A percentile compares a stretch with the other conserved stretches of the same genome.
Evolutionary conservation across 2,113 vertebrate genomes (phyloP).

Genomic region (Varanus salvator): DNA sequence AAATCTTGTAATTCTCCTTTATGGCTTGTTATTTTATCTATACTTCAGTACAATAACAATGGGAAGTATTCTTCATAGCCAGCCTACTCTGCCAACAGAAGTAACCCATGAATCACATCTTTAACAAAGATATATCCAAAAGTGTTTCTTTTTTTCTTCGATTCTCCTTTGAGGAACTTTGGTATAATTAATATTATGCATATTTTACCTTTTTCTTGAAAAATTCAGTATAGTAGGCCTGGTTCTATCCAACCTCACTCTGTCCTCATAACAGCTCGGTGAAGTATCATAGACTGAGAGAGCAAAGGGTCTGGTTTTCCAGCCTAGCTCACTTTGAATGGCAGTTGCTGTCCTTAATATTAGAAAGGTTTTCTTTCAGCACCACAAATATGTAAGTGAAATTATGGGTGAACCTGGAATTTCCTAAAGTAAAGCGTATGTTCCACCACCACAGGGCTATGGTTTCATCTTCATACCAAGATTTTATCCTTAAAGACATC

Average conservation of each 20-base stretch:
- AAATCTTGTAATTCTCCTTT: background rate
- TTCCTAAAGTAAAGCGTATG: too few relatives aligned
- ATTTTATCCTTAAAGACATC: too few relatives aligned
- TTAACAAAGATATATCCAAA: background rate
- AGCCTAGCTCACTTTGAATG: background rate
- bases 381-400: too few relatives aligned
- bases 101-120: background rate
- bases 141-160: background rate
- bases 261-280: too few relatives aligned
- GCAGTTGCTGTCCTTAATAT: background rate
- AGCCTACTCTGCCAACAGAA: background rate
- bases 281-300: background rate
- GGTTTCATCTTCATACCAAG: too few relatives aligned
- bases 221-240: background rate
- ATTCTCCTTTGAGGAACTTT: background rate
- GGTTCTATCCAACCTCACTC: too few relatives aligned
- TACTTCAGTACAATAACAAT: accelerated
- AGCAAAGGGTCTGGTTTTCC: background rate
- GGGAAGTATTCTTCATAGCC: accelerated
- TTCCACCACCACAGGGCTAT: too few relatives aligned
- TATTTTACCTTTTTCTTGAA: too few relatives aligned
- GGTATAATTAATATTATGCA: background rate
- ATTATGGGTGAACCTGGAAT: too few relatives aligned
- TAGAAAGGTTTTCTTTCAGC: too few relatives aligned
- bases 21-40: background rate